A percentile compares a stretch with the other conserved stretches of the same genome.
Evolutionary conservation across 1,140 invertebrate genomes (phyloP).

Genomic region (Plectus sambesii): DNA sequence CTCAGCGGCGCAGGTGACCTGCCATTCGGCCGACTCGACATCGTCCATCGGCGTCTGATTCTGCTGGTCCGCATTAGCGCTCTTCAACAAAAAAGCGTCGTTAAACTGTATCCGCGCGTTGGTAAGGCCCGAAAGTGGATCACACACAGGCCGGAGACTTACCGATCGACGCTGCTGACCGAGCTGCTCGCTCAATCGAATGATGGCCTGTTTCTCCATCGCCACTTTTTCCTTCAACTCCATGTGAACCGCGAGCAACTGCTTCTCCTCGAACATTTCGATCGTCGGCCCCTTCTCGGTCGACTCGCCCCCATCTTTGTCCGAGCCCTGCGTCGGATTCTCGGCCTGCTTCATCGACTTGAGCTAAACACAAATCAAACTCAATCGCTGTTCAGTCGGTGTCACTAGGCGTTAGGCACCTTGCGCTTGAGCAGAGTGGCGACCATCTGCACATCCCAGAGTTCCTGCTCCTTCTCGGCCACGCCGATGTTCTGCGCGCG

Average conservation of each 20-base stretch:
- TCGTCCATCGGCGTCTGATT: no score
- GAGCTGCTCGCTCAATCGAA: background rate
- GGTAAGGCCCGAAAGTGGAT: no score
- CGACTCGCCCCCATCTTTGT: no score
- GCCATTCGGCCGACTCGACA: no score
- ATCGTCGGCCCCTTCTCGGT: background rate
- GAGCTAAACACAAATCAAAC: background rate
- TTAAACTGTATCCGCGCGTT: no score
- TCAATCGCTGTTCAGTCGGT: background rate
- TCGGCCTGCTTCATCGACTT: no score
- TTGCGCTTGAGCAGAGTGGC: slow-evolving; percentile 30
- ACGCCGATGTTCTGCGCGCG: slow-evolving; percentile 18
- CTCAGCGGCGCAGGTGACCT: no score
- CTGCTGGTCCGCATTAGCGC: no score
- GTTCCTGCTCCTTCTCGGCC: slow-evolving; percentile 21
- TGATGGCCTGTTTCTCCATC: background rate
- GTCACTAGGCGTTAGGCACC: slow-evolving; percentile 2
- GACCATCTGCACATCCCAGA: slow-evolving; percentile 29
- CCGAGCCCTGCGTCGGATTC: no score
- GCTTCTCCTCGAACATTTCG: slow-evolving; percentile 30
- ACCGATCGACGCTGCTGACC: no score
- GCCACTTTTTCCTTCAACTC: slow-evolving; percentile 13
- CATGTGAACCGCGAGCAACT: slow-evolving; percentile 28
- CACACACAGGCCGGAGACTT: no score
- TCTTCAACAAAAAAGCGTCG: no score